phyloP scores from a whole-genome alignment of 1,140 invertebrate species.

The Bombus pascuorum region DNA sequence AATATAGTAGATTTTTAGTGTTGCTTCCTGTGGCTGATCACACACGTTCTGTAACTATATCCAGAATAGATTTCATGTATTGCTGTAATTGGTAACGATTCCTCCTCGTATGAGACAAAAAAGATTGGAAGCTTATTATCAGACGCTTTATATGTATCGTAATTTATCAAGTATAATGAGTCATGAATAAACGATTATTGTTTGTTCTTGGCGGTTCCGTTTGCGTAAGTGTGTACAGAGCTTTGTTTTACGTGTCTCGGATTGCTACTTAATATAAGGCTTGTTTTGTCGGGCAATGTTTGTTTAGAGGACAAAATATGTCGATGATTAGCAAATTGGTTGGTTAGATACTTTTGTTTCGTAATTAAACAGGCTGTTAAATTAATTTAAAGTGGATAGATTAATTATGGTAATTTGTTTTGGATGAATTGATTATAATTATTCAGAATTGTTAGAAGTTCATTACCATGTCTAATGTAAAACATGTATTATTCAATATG shows the following conservation, averaged over 20 bases:
- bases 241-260: background rate
- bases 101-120: background rate
- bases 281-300: background rate
- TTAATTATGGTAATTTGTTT: background rate
- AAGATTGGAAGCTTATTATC: slow-evolving; percentile 5
- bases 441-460: background rate
- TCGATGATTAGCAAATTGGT: background rate
- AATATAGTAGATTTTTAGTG: background rate
- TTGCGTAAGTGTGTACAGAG: background rate
- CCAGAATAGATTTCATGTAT: background rate
- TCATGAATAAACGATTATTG: background rate
- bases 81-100: background rate
- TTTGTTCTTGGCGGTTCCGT: background rate
- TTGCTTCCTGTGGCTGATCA: background rate
- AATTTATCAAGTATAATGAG: slow-evolving; percentile 5
- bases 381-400: background rate
- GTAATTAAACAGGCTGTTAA: background rate
- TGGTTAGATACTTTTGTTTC: background rate
- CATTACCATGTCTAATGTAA: background rate
- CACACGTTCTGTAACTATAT: background rate
- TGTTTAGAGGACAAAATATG: too few relatives aligned
- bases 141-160: background rate
- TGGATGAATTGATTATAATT: background rate
- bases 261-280: background rate
- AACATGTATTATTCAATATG: background rate